Conservation (phyloP, 2,797 vertebrate species). For the Streptopelia turtur region DNA sequence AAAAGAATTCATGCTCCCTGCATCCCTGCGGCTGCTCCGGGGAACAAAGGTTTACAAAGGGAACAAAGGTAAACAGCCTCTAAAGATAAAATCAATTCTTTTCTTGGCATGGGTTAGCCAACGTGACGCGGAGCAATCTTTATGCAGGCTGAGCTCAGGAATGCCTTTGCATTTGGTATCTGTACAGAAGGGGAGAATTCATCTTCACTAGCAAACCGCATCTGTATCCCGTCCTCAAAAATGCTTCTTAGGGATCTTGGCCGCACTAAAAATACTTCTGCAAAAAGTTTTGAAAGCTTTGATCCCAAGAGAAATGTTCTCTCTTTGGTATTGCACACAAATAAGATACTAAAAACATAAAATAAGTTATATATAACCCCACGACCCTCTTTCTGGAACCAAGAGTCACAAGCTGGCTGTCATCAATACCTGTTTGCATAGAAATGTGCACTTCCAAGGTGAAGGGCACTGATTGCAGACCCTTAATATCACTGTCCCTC, state of each 20-base stretch:
- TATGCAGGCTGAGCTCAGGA: background rate
- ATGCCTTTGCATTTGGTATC: background rate
- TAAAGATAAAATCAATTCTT: background rate
- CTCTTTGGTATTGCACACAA: background rate
- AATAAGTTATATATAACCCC: background rate
- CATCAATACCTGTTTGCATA: background rate
- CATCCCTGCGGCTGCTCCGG: background rate
- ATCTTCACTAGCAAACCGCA: background rate
- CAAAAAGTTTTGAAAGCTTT: background rate
- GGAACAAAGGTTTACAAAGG: background rate
- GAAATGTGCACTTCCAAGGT: background rate
- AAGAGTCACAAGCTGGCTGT: background rate
- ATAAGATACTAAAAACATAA: background rate
- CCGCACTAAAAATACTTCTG: background rate
- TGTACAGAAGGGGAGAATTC: background rate
- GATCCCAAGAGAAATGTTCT: background rate
- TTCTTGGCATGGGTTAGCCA: background rate
- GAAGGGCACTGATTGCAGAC: background rate
- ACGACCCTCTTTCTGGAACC: background rate
- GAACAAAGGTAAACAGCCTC: background rate
- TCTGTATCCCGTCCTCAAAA: background rate
- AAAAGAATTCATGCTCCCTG: background rate
- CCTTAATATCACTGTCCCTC: background rate
- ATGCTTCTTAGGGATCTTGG: background rate
- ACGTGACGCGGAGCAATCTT: rapidly evolving